These are phyloP conservation scores for Neomorphus geoffroyi DNA, from an alignment of 2,797 vertebrate species.

Conservation along the genomic window DNA sequence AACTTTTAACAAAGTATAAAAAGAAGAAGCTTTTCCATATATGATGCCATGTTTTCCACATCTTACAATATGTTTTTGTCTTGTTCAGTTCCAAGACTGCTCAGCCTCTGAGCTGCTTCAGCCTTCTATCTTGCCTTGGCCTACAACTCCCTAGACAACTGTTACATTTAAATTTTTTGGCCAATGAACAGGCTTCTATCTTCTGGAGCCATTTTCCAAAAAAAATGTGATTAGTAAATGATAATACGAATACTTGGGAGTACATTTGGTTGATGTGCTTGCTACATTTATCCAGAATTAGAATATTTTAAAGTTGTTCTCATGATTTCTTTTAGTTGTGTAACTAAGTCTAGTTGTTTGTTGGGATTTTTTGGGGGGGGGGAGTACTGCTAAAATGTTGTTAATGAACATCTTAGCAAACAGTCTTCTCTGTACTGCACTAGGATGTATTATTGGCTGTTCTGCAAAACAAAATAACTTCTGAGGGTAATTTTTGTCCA, in stretches of 20 bases:
- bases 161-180: neutral
- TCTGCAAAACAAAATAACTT: neutral
- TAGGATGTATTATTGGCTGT: neutral
- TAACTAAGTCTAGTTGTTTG: neutral
- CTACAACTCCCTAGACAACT: neutral
- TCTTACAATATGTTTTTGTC: neutral
- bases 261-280: neutral
- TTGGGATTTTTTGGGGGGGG: fast-evolving
- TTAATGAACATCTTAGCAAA: neutral
- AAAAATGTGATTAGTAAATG: neutral
- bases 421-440: neutral
- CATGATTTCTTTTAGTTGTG: neutral
- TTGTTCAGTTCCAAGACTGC: neutral
- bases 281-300: neutral
- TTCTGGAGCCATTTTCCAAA: neutral
- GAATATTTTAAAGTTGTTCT: neutral
- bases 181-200: neutral
- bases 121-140: neutral
- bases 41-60: neutral
- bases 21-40: neutral
- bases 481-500: neutral
- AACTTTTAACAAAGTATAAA: neutral
- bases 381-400: neutral
- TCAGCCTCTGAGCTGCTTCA: neutral
- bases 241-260: neutral